phyloP scores from a whole-genome alignment of 1,140 invertebrate species.

The Musca domestica region DNA sequence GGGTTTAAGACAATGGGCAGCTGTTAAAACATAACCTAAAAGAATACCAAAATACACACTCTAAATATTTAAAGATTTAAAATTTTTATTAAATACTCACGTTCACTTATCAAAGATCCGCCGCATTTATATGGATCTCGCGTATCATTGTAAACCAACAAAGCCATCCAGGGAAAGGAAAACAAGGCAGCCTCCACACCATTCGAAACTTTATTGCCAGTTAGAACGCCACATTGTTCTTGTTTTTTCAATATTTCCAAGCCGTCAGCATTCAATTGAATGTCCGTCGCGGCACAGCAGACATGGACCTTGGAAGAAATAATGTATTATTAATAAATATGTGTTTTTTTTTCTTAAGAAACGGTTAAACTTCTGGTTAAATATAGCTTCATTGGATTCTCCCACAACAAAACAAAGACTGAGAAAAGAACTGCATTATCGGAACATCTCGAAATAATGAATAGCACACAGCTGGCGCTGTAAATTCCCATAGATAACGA shows the following conservation, averaged over 20 bases:
- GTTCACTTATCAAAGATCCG: slow-evolving; percentile 55
- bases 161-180: slow-evolving; percentile 59
- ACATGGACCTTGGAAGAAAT: background rate
- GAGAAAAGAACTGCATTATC: no score
- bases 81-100: slow-evolving; percentile 26
- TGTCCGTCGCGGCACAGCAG: background rate
- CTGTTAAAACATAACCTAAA: slow-evolving; percentile 60
- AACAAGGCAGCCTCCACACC: slow-evolving; percentile 54
- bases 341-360: no score
- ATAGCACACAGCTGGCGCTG: no score
- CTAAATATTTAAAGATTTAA: background rate
- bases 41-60: background rate
- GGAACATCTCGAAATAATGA: no score
- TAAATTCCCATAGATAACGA: no score
- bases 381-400: no score
- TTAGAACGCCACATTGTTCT: slow-evolving; percentile 40
- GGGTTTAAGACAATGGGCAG: slow-evolving; percentile 56
- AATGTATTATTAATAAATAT: background rate
- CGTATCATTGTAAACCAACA: slow-evolving; percentile 52
- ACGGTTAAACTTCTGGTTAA: no score
- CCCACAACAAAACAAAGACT: no score
- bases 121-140: slow-evolving; percentile 46
- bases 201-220: slow-evolving; percentile 40
- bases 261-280: slow-evolving; percentile 38
- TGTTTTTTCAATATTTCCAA: slow-evolving; percentile 35